These are phyloP conservation scores for Drosophila lacteicornis DNA, from an alignment of 1,140 invertebrate genomes.

Conservation along the genomic window DNA sequence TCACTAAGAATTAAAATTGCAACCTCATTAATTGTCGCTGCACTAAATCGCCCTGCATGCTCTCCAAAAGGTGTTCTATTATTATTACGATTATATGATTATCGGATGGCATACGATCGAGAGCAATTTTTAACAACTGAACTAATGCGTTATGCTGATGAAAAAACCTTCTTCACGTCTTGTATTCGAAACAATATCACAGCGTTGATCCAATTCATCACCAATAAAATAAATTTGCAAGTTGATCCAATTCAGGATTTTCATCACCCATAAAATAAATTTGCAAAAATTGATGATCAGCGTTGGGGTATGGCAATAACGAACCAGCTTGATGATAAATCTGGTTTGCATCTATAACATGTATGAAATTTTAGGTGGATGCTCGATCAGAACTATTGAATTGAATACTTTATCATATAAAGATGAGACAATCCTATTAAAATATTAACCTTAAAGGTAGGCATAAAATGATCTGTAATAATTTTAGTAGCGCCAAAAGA, in stretches of 20 bases:
- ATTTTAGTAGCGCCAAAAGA: not conserved
- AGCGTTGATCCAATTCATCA: not conserved
- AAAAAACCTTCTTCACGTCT: not conserved
- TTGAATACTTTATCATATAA: not conserved
- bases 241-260: not conserved
- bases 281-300: conserved; percentile 1
- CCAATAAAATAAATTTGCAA: not conserved
- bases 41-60: no score
- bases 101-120: not conserved
- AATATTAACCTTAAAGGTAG: not conserved
- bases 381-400: not conserved
- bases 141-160: conserved; percentile 5
- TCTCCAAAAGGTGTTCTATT: no score
- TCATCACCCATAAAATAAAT: no score
- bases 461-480: not conserved
- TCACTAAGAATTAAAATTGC: not conserved
- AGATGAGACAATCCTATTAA: not conserved
- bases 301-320: not conserved
- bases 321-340: not conserved
- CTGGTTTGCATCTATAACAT: conserved; percentile 4
- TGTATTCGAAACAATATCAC: not conserved
- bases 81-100: no score
- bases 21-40: not conserved
- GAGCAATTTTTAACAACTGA: not conserved
- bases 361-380: not conserved